phyloP scores from a whole-genome alignment of 1,140 invertebrate species.

The Ceratina australensis region DNA sequence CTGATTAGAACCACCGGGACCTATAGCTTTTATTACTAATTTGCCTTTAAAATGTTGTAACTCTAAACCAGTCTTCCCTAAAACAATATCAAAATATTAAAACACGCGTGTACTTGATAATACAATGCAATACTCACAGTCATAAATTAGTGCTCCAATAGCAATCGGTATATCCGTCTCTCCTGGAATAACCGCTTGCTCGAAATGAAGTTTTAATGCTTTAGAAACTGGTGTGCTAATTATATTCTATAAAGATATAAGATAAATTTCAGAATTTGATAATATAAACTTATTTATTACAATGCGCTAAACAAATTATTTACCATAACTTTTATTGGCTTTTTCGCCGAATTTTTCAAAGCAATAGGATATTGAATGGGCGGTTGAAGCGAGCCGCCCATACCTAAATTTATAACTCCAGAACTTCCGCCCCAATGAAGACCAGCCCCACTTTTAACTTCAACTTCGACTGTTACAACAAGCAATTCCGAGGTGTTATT shows the following conservation, averaged over 20 bases:
- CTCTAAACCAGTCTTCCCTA: slow-evolving; percentile 81
- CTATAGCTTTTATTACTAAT: slow-evolving; percentile 85
- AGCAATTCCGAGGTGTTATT: slow-evolving; percentile 85
- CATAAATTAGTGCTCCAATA: slow-evolving; percentile 87
- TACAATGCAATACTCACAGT: slow-evolving; percentile 83
- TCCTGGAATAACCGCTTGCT: slow-evolving; percentile 83
- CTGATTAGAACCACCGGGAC: slow-evolving; percentile 80
- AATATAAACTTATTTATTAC: neutral
- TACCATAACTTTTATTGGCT: slow-evolving; percentile 86
- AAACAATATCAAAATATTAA: slow-evolving; percentile 48
- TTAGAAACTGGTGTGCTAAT: slow-evolving; percentile 82
- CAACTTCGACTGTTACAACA: slow-evolving; percentile 92
- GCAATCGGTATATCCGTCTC: slow-evolving; percentile 82
- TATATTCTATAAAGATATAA: slow-evolving; percentile 78
- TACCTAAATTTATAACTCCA: slow-evolving; percentile 91
- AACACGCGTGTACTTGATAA: neutral
- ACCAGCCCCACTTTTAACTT: slow-evolving; percentile 87
- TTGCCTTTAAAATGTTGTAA: slow-evolving; percentile 82
- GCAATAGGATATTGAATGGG: slow-evolving; percentile 84
- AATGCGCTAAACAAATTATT: slow-evolving; percentile 59
- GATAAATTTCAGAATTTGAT: neutral
- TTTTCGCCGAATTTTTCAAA: slow-evolving; percentile 87
- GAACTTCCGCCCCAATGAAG: slow-evolving; percentile 86
- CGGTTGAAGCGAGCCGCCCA: slow-evolving; percentile 85
- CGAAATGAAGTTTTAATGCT: slow-evolving; percentile 82